phyloP scores from a whole-genome alignment of 2,888 invertebrate genomes.

The Mechanitis mazaeus region DNA sequence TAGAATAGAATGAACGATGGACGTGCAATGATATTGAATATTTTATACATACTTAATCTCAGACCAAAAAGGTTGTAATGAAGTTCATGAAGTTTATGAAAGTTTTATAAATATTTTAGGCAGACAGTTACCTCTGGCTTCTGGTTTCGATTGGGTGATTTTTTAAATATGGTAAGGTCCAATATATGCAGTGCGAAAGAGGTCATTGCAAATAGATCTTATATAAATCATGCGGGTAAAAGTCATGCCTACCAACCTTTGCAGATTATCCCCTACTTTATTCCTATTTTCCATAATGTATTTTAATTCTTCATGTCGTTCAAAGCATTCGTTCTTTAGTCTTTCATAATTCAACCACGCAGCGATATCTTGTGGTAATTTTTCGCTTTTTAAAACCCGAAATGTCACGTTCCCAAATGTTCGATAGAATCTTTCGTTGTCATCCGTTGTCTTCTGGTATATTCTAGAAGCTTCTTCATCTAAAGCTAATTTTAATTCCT shows the following conservation, averaged over 20 bases:
- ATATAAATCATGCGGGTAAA: not conserved
- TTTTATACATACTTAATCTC: not conserved
- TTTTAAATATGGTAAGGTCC: constrained; percentile 9
- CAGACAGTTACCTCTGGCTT: no score
- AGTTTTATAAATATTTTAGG: no score
- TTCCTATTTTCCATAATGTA: constrained; percentile 57
- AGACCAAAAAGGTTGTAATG: not conserved
- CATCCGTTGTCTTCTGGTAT: constrained; percentile 42
- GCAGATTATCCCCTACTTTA: constrained; percentile 48
- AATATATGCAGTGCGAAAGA: constrained; percentile 29
- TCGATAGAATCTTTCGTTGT: constrained; percentile 57
- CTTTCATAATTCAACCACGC: constrained; percentile 77
- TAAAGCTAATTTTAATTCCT: constrained; percentile 71
- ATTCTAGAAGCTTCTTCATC: constrained; percentile 58
- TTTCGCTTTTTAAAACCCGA: constrained; percentile 64
- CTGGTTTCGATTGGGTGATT: not conserved
- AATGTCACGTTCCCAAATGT: constrained; percentile 75
- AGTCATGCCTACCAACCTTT: constrained; percentile 47
- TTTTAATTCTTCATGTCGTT: constrained; percentile 58
- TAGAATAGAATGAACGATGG: not conserved
- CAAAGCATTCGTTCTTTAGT: constrained; percentile 75
- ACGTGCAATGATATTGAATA: constrained; percentile 4
- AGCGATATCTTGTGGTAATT: constrained; percentile 68
- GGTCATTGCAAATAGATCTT: constrained; percentile 26
- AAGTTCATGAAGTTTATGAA: no score